A percentile compares a stretch with the other conserved stretches of the same genome.
These are phyloP conservation scores for Mamestra brassicae DNA, from an alignment of 2,888 invertebrate genomes.

Conservation along the genomic window DNA sequence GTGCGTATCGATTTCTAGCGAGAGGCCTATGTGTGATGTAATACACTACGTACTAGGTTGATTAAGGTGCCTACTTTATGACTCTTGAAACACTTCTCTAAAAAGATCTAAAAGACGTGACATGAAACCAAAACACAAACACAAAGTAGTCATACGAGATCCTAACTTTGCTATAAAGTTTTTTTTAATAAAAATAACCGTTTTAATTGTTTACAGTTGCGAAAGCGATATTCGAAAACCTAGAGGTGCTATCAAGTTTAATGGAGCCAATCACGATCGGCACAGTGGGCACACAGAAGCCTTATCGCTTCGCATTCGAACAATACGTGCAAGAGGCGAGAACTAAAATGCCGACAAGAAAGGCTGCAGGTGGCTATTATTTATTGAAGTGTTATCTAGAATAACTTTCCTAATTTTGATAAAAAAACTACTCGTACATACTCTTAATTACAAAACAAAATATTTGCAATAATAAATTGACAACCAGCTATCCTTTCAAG, in stretches of 20 bases:
- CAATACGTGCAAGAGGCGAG: conserved; percentile 87
- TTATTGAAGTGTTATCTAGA: conserved; percentile 1
- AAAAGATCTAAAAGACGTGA: conserved; percentile 4
- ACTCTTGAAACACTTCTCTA: neutral
- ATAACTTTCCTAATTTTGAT: neutral
- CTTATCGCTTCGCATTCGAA: conserved; percentile 85
- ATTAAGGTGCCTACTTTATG: conserved; percentile 1
- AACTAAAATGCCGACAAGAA: conserved; percentile 86
- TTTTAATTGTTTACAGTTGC: conserved; percentile 74
- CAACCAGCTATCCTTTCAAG: neutral
- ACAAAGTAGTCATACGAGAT: neutral
- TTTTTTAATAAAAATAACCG: neutral
- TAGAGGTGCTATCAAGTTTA: conserved; percentile 82
- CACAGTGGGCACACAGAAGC: conserved; percentile 88
- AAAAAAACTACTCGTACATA: neutral
- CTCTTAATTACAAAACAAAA: neutral
- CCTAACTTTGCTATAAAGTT: neutral
- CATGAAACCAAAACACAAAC: neutral
- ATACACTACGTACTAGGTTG: conserved; percentile 8
- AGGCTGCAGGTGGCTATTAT: conserved; percentile 80
- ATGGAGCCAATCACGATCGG: conserved; percentile 86
- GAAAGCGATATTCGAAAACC: conserved; percentile 84
- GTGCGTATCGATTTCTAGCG: neutral
- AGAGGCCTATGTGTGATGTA: conserved; percentile 24
- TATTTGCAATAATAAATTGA: neutral